Evolutionary conservation across 2,797 vertebrate species (phyloP).

Genomic region (Cephalopachus bancanus): DNA sequence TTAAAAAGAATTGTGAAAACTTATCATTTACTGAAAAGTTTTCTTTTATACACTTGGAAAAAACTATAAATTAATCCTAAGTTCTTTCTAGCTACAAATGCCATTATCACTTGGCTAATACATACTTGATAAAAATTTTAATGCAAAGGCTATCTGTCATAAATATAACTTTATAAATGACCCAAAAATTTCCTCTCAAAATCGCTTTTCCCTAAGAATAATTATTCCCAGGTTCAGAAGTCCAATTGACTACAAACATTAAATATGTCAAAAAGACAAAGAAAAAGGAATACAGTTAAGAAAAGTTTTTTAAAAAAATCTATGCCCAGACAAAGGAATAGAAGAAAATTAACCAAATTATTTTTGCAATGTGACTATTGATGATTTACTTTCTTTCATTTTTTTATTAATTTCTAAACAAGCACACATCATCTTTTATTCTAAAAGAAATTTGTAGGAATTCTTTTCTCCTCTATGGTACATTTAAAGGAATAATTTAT

Average conservation of each 20-base stretch:
- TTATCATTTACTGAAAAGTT: not conserved
- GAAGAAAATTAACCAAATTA: slow-evolving; percentile 50
- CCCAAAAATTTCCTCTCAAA: slow-evolving; percentile 50
- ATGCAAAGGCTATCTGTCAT: slow-evolving; percentile 30
- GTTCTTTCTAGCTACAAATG: not conserved
- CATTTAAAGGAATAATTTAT: slow-evolving; percentile 37
- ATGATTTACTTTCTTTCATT: not conserved
- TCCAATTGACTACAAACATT: slow-evolving; percentile 37
- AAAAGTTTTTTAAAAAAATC: not conserved
- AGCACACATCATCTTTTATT: not conserved
- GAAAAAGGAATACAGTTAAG: not conserved
- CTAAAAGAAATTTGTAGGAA: slow-evolving; percentile 28
- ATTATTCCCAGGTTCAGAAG: slow-evolving; percentile 24
- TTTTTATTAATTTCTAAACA: slow-evolving; percentile 57
- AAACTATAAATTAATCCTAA: slow-evolving; percentile 28
- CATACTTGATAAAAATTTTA: slow-evolving; percentile 9
- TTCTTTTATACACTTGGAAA: not conserved
- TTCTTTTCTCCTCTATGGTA: not conserved
- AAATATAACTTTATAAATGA: slow-evolving; percentile 33
- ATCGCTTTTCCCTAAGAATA: not conserved
- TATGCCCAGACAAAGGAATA: not conserved
- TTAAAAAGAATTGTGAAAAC: not conserved
- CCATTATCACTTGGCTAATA: not conserved
- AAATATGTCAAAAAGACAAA: slow-evolving; percentile 30
- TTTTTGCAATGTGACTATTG: not conserved